Conservation (phyloP, 1,140 invertebrate genomes). For the Paraescarpia echinospica region DNA sequence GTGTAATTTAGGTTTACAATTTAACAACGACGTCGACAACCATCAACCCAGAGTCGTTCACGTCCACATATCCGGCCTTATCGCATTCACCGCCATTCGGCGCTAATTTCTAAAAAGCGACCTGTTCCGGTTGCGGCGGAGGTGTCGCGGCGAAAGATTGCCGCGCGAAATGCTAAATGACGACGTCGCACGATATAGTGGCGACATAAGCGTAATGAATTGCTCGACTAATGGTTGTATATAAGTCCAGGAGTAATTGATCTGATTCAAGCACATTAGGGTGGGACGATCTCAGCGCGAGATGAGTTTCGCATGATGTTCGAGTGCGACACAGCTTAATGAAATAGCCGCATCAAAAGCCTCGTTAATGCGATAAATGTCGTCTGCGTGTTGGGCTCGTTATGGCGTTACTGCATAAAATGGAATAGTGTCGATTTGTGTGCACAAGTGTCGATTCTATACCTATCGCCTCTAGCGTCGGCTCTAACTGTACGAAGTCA, state of each 20-base stretch:
- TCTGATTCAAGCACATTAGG: neutral
- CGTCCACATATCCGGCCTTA: neutral
- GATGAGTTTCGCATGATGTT: neutral
- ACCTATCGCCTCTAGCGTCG: neutral
- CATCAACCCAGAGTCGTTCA: neutral
- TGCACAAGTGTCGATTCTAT: neutral
- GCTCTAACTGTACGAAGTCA: too few relatives aligned
- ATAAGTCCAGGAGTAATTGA: constrained; percentile 1
- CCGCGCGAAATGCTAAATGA: neutral
- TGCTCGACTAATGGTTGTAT: neutral
- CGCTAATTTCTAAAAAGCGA: neutral
- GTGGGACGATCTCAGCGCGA: neutral
- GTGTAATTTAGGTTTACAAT: neutral
- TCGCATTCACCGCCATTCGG: neutral
- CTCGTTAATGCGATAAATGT: neutral
- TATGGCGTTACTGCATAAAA: neutral
- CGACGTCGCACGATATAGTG: neutral
- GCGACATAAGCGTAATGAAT: neutral
- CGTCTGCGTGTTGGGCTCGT: neutral
- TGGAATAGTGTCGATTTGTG: neutral
- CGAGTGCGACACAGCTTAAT: neutral
- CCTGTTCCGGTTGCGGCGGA: neutral
- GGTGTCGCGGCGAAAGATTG: neutral
- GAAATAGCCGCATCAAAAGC: neutral
- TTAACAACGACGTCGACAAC: neutral